Percentiles rank a stretch among this genome's conserved stretches.
Conservation (phyloP, 2,888 invertebrate species). For the Julus scanicus region DNA sequence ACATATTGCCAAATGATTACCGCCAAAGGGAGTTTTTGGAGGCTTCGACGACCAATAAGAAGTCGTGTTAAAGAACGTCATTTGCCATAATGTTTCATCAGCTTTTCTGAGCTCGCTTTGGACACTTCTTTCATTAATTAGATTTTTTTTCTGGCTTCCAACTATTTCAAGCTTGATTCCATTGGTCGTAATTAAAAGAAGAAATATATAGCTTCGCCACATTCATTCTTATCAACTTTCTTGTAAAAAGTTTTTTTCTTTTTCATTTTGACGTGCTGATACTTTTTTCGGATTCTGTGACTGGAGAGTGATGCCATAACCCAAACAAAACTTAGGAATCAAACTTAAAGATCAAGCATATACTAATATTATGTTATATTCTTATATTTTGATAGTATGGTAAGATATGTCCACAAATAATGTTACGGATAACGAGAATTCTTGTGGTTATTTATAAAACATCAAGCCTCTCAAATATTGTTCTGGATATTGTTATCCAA, state of each 20-base stretch:
- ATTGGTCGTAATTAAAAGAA: slow-evolving; percentile 52
- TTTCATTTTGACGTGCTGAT: no score
- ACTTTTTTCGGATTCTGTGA: no score
- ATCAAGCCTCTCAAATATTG: no score
- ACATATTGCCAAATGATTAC: slow-evolving; percentile 29
- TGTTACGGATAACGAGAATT: no score
- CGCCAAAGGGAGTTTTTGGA: background rate
- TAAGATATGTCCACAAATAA: no score
- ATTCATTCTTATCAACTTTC: slow-evolving; percentile 44
- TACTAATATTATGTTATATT: no score
- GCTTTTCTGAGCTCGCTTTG: slow-evolving; percentile 46
- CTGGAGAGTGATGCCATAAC: no score
- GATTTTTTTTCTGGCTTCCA: slow-evolving; percentile 11
- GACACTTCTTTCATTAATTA: slow-evolving; percentile 51
- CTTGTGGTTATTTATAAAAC: no score
- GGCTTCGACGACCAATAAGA: background rate
- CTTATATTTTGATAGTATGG: no score
- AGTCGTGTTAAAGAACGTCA: slow-evolving; percentile 12
- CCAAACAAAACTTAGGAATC: no score
- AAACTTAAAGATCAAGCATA: no score
- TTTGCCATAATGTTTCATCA: slow-evolving; percentile 52
- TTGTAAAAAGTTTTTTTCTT: background rate
- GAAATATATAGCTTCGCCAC: slow-evolving; percentile 36
- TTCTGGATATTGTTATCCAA: no score
- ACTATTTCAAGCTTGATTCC: slow-evolving; percentile 48